These are phyloP conservation scores for Phlogophora meticulosa DNA, from an alignment of 2,888 invertebrate genomes.

Conservation along the genomic window DNA sequence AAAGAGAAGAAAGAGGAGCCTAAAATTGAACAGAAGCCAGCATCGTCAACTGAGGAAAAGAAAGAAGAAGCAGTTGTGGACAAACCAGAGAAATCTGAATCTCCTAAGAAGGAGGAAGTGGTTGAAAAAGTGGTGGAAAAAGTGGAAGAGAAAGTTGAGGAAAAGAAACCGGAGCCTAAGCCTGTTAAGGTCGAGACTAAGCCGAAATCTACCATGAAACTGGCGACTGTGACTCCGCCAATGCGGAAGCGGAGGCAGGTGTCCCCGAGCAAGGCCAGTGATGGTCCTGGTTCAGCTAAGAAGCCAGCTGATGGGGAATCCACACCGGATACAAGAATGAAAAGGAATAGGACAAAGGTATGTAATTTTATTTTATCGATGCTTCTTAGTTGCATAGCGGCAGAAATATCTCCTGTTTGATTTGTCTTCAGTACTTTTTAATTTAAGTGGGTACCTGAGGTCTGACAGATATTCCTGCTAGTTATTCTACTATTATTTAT, in stretches of 20 bases:
- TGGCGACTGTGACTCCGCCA: slow-evolving; percentile 91
- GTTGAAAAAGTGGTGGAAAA: slow-evolving; percentile 72
- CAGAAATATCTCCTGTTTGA: slow-evolving; percentile 5
- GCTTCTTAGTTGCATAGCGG: neutral
- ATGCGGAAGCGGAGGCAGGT: slow-evolving; percentile 90
- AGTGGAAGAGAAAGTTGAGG: slow-evolving; percentile 79
- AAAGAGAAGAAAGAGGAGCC: slow-evolving; percentile 79
- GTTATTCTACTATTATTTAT: neutral
- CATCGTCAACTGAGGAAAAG: slow-evolving; percentile 67
- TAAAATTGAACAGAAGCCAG: slow-evolving; percentile 70
- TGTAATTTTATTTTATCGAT: slow-evolving; percentile 35
- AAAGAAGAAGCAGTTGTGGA: slow-evolving; percentile 72
- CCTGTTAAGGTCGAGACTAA: slow-evolving; percentile 79
- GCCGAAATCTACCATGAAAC: slow-evolving; percentile 89
- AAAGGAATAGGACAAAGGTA: slow-evolving; percentile 88
- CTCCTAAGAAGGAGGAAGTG: slow-evolving; percentile 65
- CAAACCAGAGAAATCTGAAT: slow-evolving; percentile 69
- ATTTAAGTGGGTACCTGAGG: neutral
- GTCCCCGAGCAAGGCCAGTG: slow-evolving; percentile 81
- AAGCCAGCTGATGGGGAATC: slow-evolving; percentile 79
- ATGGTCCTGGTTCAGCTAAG: slow-evolving; percentile 82
- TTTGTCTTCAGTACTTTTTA: neutral
- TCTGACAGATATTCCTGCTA: slow-evolving; percentile 8
- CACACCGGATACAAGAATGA: slow-evolving; percentile 84
- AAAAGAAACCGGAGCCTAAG: slow-evolving; percentile 76